These are phyloP conservation scores for Zeuzera pyrina DNA, from an alignment of 2,888 invertebrate genomes.

Conservation along the genomic window DNA sequence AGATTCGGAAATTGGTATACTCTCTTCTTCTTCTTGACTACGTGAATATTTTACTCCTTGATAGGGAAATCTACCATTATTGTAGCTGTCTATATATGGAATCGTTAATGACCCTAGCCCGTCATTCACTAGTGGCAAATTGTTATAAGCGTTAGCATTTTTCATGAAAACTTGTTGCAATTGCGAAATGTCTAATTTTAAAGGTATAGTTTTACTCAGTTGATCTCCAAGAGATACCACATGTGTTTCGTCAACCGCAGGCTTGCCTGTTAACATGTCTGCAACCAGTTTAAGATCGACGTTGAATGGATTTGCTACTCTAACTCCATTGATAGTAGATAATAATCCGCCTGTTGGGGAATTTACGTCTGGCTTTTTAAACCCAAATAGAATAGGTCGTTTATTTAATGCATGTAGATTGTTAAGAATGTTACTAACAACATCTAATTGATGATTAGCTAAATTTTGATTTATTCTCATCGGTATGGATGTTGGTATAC, in stretches of 20 bases:
- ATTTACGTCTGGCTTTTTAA: conserved; percentile 47
- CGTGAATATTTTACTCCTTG: conserved; percentile 62
- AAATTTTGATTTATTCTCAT: conserved; percentile 58
- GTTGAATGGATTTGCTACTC: conserved; percentile 68
- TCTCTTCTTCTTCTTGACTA: conserved; percentile 64
- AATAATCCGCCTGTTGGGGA: conserved; percentile 32
- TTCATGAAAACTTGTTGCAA: conserved; percentile 47
- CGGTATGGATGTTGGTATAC: conserved; percentile 45
- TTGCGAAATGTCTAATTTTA: conserved; percentile 51
- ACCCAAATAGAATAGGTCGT: conserved; percentile 27
- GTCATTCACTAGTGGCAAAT: conserved; percentile 31
- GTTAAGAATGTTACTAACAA: conserved; percentile 42
- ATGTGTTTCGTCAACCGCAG: conserved; percentile 43
- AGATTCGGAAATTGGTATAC: conserved; percentile 53
- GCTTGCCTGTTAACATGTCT: conserved; percentile 61
- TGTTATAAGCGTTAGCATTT: conserved; percentile 42
- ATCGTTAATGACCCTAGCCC: conserved; percentile 34
- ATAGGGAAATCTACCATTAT: conserved; percentile 44
- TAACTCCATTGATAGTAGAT: conserved; percentile 62
- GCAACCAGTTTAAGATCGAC: conserved; percentile 61
- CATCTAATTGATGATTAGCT: conserved; percentile 55
- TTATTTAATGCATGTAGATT: conserved; percentile 49
- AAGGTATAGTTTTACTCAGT: conserved; percentile 32
- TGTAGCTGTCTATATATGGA: conserved; percentile 50
- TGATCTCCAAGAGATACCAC: conserved; percentile 42